These are phyloP conservation scores for Coptodon bakossiorum DNA, from an alignment of 2,113 vertebrate genomes.

Conservation along the genomic window DNA sequence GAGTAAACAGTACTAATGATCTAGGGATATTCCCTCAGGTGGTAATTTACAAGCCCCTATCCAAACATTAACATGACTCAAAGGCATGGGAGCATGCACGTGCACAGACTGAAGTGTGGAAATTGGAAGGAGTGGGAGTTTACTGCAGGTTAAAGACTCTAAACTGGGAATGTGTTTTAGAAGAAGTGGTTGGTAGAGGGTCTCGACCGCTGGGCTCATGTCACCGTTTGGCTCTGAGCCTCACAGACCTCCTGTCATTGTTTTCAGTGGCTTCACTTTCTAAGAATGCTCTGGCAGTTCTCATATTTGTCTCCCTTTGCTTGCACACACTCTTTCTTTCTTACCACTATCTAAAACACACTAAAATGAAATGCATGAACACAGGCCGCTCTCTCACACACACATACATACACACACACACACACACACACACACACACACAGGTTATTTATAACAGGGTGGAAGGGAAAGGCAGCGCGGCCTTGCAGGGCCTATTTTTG, in stretches of 20 bases:
- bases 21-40: slow-evolving; percentile 27
- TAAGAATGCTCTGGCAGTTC: slow-evolving; percentile 5
- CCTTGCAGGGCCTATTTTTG: slow-evolving; percentile 61
- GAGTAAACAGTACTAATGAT: neutral
- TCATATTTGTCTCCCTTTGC: slow-evolving; percentile 19
- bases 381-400: neutral
- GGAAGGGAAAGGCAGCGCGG: slow-evolving; percentile 35
- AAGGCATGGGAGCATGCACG: neutral
- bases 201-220: slow-evolving; percentile 9
- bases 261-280: slow-evolving; percentile 54
- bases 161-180: neutral
- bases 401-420: neutral
- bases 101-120: neutral
- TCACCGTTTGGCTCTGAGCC: slow-evolving; percentile 44
- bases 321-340: slow-evolving; percentile 5
- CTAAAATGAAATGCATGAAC: neutral
- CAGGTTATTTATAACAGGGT: slow-evolving; percentile 66
- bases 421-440: neutral
- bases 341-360: neutral
- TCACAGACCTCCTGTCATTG: slow-evolving; percentile 60
- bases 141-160: neutral
- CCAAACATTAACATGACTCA: neutral
- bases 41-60: slow-evolving; percentile 2
- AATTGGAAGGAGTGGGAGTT: neutral
- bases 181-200: slow-evolving; percentile 7